Base-by-base conservation (phyloP, 1,140 invertebrate species). In the Oncopodura yosiiana region DNA sequence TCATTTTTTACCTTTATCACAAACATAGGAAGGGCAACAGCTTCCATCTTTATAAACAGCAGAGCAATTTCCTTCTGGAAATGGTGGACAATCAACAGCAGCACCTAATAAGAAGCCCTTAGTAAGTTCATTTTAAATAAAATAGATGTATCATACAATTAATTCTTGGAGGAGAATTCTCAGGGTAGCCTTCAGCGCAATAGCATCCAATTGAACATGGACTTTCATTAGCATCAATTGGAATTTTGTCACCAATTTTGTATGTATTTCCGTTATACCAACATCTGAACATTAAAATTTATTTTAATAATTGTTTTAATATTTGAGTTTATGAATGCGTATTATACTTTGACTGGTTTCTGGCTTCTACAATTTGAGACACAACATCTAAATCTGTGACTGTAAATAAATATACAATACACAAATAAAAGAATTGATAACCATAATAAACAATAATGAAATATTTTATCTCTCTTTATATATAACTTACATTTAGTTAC, bases 111-210 rank as follows among this genome's bases (percentile, higher is more conserved):
- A n/a, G n/a, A 53, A 26, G 38, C 30, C 12, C 41, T 58, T 46
- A 14, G 29, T 24, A 48, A 37, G 12, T 39, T 39, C 18, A n/a
- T n/a, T n/a, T n/a, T n/a, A n/a, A n/a, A n/a, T n/a, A n/a, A n/a
- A n/a, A 26, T 37, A 3, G 6, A 19, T 39, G 18, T 24, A n/a
- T 29, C 30, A 41, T 23, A 16, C 29, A n/a, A 41, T 45, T 39
- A 26, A 16, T 24, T 23, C n/a, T 41, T 32, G 3, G 30, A 27
- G n/a, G n/a, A n/a, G n/a, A n/a, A n/a, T n/a, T n/a, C n/a, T n/a
- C 1, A 19, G 27, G 3, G 24, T 45, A 3, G 58, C 71, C 72
- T 24, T 34, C 23, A n/a, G 36, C 30, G 32, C 57, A 60, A 37
- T 46, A 60, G 42, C 60, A 60, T 29, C 60, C 48, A n/a, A 34